A percentile compares a stretch with the other conserved stretches of the same genome.
Conservation (phyloP, 2,113 vertebrate genomes). For the Otocyon megalotis region DNA sequence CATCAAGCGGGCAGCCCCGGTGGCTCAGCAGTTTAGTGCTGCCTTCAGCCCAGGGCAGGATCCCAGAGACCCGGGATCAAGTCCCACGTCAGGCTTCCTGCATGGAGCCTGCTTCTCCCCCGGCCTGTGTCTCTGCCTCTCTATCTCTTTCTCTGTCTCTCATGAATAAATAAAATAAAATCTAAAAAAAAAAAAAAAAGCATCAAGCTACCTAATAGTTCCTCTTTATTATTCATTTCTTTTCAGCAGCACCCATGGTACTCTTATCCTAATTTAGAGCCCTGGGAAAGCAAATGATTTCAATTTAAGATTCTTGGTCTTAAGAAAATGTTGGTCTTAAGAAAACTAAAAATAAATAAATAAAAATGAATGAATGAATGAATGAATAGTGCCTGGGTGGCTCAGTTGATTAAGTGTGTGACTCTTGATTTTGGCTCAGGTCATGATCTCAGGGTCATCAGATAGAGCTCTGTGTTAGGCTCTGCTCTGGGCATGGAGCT, state of each 20-base stretch:
- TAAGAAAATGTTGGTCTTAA: background rate
- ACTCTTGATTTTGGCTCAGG: background rate
- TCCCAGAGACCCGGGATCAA: too few species aligned
- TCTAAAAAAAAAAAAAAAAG: background rate
- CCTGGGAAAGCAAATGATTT: background rate
- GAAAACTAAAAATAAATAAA: too few species aligned
- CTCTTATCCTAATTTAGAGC: conserved; percentile 42
- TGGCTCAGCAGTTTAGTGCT: too few species aligned
- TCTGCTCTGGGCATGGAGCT: background rate
- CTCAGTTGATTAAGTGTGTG: background rate
- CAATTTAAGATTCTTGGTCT: conserved; percentile 40
- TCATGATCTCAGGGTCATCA: background rate
- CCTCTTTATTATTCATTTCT: conserved; percentile 47
- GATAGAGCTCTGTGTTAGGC: background rate
- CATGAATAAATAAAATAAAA: too few species aligned
- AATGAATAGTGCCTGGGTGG: background rate
- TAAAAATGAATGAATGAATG: too few species aligned
- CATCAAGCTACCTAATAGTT: background rate
- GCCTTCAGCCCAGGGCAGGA: too few species aligned
- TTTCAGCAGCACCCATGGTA: background rate
- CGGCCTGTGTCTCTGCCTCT: too few species aligned
- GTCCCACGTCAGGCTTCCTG: too few species aligned
- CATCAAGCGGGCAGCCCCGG: background rate
- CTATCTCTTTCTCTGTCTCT: too few species aligned
- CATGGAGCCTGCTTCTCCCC: too few species aligned